Percentiles rank a stretch among this genome's conserved stretches.
Evolutionary conservation across 1,140 invertebrate species (phyloP).

Genomic region (Drosophila funebris): DNA sequence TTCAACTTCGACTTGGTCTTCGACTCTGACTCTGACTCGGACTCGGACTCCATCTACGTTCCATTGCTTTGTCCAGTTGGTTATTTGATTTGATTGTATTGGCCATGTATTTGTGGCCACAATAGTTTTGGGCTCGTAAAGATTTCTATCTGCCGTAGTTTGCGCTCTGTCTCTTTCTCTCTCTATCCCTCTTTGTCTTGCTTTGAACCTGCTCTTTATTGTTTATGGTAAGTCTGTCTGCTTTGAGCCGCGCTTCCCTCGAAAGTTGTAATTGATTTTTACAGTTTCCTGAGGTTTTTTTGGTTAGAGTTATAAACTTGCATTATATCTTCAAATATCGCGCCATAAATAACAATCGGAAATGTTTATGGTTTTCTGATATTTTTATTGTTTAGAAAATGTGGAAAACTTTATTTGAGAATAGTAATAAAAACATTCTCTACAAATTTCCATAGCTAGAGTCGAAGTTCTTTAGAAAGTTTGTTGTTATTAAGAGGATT

Average conservation of each 20-base stretch:
- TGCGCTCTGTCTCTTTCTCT: neutral
- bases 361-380: constrained; percentile 20
- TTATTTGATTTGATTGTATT: constrained; percentile 54
- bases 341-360: constrained; percentile 50
- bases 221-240: constrained; percentile 69
- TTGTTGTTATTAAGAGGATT: neutral
- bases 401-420: neutral
- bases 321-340: constrained; percentile 35
- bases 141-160: constrained; percentile 52
- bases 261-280: constrained; percentile 73
- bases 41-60: neutral
- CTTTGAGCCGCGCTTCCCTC: constrained; percentile 21
- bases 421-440: constrained; percentile 2
- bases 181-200: constrained; percentile 21
- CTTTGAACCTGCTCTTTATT: constrained; percentile 54
- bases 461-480: neutral
- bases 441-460: neutral
- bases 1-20: constrained; percentile 8
- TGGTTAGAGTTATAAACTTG: constrained; percentile 41
- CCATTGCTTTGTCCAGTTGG: constrained; percentile 36
- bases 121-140: constrained; percentile 71
- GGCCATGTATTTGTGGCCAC: constrained; percentile 33
- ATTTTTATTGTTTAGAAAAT: neutral
- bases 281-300: constrained; percentile 41
- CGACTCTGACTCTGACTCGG: neutral